Conservation (phyloP, 2,888 invertebrate species). For the Melanostoma scalare region DNA sequence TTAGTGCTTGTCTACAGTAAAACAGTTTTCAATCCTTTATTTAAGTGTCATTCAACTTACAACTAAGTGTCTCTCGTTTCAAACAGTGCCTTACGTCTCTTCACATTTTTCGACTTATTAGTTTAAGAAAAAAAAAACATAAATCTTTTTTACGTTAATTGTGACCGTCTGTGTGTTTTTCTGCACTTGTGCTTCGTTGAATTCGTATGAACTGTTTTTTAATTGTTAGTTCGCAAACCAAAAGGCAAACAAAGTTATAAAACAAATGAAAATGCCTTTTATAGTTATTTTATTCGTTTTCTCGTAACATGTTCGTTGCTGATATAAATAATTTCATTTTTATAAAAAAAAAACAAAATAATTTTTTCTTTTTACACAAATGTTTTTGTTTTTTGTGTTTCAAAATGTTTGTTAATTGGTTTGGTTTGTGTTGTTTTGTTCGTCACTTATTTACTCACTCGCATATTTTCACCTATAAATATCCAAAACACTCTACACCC, state of each 20-base stretch:
- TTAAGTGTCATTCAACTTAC: slow-evolving; percentile 23
- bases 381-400: not conserved
- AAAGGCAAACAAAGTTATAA: not conserved
- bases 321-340: slow-evolving; percentile 26
- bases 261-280: slow-evolving; percentile 25
- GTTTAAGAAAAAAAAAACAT: not conserved
- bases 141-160: slow-evolving; percentile 23
- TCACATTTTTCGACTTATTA: slow-evolving; percentile 25
- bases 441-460: slow-evolving; percentile 31
- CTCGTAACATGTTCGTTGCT: slow-evolving; percentile 52
- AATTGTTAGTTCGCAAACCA: not conserved
- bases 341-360: slow-evolving; percentile 9
- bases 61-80: slow-evolving; percentile 54
- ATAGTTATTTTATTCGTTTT: slow-evolving; percentile 34
- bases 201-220: slow-evolving; percentile 3
- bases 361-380: not conserved
- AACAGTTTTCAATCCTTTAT: slow-evolving; percentile 19
- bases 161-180: slow-evolving; percentile 62
- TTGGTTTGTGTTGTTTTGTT: slow-evolving; percentile 10
- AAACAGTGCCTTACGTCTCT: slow-evolving; percentile 11
- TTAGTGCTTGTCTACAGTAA: slow-evolving; percentile 5
- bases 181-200: slow-evolving; percentile 61
- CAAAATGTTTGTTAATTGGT: slow-evolving; percentile 37
- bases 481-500: slow-evolving; percentile 5
- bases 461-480: slow-evolving; percentile 15